phyloP scores from a whole-genome alignment of 2,797 vertebrate species.

The Pteropus rufus region DNA sequence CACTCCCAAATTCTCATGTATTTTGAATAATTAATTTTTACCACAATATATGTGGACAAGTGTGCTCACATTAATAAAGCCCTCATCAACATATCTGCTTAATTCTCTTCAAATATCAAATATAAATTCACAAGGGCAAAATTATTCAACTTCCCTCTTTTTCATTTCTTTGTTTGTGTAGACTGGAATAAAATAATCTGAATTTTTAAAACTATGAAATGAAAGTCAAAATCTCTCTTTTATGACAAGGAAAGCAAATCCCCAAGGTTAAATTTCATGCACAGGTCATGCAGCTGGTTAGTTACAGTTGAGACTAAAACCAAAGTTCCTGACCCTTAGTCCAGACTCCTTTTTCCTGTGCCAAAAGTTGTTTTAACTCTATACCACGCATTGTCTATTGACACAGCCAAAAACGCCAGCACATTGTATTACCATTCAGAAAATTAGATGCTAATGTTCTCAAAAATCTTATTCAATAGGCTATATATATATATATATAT shows the following conservation, averaged over 20 bases:
- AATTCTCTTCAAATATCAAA: background rate
- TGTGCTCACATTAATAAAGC: background rate
- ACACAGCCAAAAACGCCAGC: background rate
- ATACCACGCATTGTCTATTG: background rate
- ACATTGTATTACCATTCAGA: slow-evolving; percentile 48
- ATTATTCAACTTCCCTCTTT: background rate
- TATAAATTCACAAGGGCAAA: background rate
- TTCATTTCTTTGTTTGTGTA: background rate
- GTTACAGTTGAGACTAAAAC: background rate
- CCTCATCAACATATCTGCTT: background rate
- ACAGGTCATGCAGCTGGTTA: background rate
- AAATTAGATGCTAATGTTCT: slow-evolving; percentile 58
- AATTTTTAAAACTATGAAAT: background rate
- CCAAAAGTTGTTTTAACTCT: background rate
- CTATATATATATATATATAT: no score
- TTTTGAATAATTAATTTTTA: background rate
- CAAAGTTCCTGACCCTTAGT: background rate
- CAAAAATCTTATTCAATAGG: slow-evolving; percentile 57
- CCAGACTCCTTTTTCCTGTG: background rate
- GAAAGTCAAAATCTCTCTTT: background rate
- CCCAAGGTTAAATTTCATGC: background rate
- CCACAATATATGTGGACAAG: background rate
- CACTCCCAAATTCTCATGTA: background rate
- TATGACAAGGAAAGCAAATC: background rate
- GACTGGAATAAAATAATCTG: background rate